phyloP scores from a whole-genome alignment of 2,797 vertebrate genomes.

The Myotis myotis region DNA sequence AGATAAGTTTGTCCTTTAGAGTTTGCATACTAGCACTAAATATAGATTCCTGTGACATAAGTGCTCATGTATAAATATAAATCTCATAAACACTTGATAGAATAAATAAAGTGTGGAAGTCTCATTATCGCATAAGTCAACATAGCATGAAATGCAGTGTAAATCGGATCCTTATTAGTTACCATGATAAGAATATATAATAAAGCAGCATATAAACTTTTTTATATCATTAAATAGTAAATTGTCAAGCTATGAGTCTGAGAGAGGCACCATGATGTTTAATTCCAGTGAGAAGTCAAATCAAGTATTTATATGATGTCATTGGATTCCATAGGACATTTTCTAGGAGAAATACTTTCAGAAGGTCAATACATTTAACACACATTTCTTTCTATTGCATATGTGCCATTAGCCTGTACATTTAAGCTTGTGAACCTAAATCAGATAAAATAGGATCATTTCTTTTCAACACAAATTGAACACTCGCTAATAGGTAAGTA shows the following conservation, averaged over 20 bases:
- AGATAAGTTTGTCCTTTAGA: neutral
- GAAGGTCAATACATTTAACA: neutral
- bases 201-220: neutral
- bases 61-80: neutral
- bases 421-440: neutral
- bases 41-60: neutral
- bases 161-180: neutral
- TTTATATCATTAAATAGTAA: neutral
- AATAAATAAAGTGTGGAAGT: neutral
- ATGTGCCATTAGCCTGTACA: neutral
- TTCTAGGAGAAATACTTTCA: neutral
- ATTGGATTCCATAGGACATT: neutral
- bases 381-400: neutral
- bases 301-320: neutral
- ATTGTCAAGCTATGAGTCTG: neutral
- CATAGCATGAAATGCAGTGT: neutral
- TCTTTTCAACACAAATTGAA: neutral
- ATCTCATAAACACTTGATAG: neutral
- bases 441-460: neutral
- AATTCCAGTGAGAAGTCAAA: neutral
- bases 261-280: neutral
- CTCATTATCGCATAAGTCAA: neutral
- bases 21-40: neutral
- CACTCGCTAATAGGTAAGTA: neutral
- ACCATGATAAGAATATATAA: neutral